These are phyloP conservation scores for Catocala nupta DNA, from an alignment of 2,888 invertebrate species.

Conservation along the genomic window DNA sequence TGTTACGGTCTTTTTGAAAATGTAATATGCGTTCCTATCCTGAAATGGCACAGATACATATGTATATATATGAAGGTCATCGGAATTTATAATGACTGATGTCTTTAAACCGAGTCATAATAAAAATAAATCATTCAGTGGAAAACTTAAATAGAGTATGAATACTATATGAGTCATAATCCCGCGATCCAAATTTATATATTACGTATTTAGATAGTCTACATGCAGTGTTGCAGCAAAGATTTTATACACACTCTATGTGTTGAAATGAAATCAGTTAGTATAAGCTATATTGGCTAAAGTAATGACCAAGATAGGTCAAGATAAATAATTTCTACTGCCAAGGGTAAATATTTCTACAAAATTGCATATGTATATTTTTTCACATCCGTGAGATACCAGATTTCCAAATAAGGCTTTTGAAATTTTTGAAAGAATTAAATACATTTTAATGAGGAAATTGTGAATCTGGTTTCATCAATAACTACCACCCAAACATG, in stretches of 20 bases:
- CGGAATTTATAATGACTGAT: conserved; percentile 34
- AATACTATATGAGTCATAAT: conserved; percentile 40
- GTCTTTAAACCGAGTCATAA: conserved; percentile 45
- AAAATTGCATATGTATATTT: too few relatives aligned
- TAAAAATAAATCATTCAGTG: conserved; percentile 46
- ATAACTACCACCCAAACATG: background rate
- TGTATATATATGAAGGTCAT: conserved; percentile 27
- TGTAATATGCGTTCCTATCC: conserved; percentile 11
- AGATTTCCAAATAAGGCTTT: too few relatives aligned
- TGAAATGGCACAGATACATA: conserved; percentile 19
- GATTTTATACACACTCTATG: too few relatives aligned
- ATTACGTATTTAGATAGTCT: conserved; percentile 15
- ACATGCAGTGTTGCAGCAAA: background rate
- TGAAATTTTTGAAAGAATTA: too few relatives aligned
- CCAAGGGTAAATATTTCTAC: too few relatives aligned
- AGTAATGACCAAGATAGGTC: too few relatives aligned
- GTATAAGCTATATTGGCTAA: too few relatives aligned
- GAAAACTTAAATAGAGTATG: conserved; percentile 39
- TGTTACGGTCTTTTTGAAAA: conserved; percentile 20
- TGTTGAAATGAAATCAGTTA: too few relatives aligned
- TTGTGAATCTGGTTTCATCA: conserved; percentile 24
- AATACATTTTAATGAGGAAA: conserved; percentile 18
- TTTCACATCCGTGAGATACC: too few relatives aligned
- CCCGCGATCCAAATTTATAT: conserved; percentile 33
- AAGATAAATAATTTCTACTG: too few relatives aligned